Evolutionary conservation across 2,797 vertebrate genomes (phyloP), one percentile per base, ranked within the genome.

Genomic region (Menidia menidia): DNA sequence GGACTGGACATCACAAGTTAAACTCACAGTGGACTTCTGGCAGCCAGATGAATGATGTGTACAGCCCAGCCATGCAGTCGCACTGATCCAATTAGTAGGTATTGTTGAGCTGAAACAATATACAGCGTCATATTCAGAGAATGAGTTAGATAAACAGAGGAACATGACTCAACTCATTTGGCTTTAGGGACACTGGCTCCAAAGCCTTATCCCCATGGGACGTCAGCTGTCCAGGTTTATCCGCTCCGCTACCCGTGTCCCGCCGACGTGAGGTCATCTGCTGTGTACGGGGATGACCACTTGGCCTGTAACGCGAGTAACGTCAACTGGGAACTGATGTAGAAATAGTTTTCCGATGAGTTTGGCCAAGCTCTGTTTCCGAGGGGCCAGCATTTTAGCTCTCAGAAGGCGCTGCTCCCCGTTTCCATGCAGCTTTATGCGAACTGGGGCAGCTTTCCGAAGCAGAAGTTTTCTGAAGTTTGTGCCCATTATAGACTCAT

Each of bases 261-360:
- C 56, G 10, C 45, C 15, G 61, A 75, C 16, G 41, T 78, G 56
- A 81, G 47, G 41, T 75, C 68, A 71, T 72, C 68, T 6, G 6
- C 61, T 69, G 19, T 43, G 9, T 15, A 43, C 25, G 54, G 61
- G 55, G 31, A 47, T 55, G 25, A 60, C 25, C 15, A 25, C 6
- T 1, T 63, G 45, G 35, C 50, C 13, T 3, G 19, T 53, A 41
- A 51, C 41, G 19, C 42, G 18, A 32, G 18, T 33, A 44, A 56
- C 52, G 14, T 60, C 35, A 39, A 25, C 32, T 41, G 16, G 25
- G 50, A 65, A 59, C 16, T 16, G 1, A 10, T 57, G 64, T 18
- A 10, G 1, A 44, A 54, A 10, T 45, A 19, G 25, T 60, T 62
- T 31, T 52, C 18, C 57, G 33, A 35, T 35, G 6, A 47, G 30